Percentiles rank a stretch among this genome's conserved stretches.
Evolutionary conservation across 2,888 invertebrate species (phyloP).

Genomic region (Megastigmus dorsalis): DNA sequence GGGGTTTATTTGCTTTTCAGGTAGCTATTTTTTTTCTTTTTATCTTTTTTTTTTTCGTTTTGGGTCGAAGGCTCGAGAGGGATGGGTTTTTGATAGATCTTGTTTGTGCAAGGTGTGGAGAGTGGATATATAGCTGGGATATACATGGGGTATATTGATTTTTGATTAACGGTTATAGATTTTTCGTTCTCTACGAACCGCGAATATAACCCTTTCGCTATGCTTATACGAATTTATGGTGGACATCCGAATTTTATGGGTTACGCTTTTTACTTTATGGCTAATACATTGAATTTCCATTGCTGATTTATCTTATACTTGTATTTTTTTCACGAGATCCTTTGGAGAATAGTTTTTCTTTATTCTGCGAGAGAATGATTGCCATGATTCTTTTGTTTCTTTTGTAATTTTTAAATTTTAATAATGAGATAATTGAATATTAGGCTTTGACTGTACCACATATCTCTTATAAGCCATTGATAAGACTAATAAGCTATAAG

Average conservation of each 20-base stretch:
- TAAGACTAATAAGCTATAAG: too few species aligned
- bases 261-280: conserved; percentile 2
- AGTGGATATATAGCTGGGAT: too few species aligned
- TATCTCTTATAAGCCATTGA: background rate
- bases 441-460: background rate
- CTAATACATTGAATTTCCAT: conserved; percentile 34
- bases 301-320: background rate
- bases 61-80: background rate
- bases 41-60: background rate
- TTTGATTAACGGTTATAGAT: conserved; percentile 49
- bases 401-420: background rate
- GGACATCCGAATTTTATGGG: conserved; percentile 14
- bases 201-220: conserved; percentile 2
- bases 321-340: too few species aligned
- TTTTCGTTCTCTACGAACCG: conserved; percentile 41
- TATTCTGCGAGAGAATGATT: background rate
- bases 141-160: conserved; percentile 46
- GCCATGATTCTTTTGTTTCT: background rate
- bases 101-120: conserved; percentile 30
- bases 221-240: conserved; percentile 19
- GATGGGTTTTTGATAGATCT: background rate
- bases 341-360: too few species aligned
- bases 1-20: background rate
- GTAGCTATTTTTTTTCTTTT: background rate
- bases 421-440: background rate